Conservation (phyloP, 2,113 vertebrate species). For the Varanus salvator region DNA sequence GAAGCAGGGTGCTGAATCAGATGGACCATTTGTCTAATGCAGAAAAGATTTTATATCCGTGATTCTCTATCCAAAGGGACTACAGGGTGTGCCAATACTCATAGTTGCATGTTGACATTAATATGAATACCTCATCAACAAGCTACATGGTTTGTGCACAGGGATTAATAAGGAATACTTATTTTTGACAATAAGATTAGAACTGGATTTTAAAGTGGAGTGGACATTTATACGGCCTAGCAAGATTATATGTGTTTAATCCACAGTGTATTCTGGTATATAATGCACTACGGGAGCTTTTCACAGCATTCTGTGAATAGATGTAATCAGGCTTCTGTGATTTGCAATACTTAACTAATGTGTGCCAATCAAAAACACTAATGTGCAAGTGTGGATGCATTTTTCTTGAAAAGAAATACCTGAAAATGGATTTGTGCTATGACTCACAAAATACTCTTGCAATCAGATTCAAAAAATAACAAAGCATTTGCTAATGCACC, state of each 20-base stretch:
- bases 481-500: background rate
- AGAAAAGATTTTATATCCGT: background rate
- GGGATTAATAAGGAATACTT: background rate
- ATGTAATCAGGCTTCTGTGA: background rate
- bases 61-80: background rate
- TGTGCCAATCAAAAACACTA: background rate
- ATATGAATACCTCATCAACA: background rate
- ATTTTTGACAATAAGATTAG: background rate
- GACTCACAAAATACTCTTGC: background rate
- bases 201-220: background rate
- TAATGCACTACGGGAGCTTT: background rate
- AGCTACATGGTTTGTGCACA: background rate
- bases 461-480: background rate
- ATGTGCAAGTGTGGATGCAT: background rate
- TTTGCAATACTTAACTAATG: background rate
- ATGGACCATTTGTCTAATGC: background rate
- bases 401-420: constrained; percentile 1
- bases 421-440: background rate
- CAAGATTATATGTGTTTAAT: background rate
- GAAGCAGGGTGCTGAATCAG: background rate
- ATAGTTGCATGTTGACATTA: background rate
- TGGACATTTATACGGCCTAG: background rate
- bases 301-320: background rate
- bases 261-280: background rate
- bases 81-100: background rate